Percentiles rank a stretch among this genome's conserved stretches.
Conservation (phyloP, 1,140 invertebrate genomes). For the Bombus difficillimus region DNA sequence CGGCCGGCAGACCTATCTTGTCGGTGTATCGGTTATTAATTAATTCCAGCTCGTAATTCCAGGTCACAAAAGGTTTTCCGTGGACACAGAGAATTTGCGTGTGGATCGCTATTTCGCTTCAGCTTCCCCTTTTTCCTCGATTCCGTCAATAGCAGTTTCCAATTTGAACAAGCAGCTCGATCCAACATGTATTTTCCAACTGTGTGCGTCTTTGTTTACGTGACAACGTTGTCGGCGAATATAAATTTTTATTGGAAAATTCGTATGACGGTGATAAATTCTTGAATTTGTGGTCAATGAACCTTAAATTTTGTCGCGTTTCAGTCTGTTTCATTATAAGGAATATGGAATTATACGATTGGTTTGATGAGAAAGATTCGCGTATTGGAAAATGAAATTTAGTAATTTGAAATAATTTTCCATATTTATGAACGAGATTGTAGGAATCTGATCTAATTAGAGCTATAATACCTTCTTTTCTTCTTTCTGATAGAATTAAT, state of each 20-base stretch:
- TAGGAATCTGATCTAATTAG: background rate
- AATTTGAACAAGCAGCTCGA: conserved; percentile 16
- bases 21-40: conserved; percentile 42
- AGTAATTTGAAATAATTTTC: background rate
- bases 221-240: background rate
- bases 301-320: background rate
- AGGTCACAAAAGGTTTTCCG: conserved; percentile 14
- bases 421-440: background rate
- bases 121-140: background rate
- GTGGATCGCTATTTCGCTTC: background rate
- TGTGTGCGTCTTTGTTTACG: background rate
- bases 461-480: background rate
- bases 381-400: background rate
- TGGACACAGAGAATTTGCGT: conserved; percentile 4
- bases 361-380: background rate
- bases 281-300: background rate
- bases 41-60: conserved; percentile 40
- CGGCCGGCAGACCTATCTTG: background rate
- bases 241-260: background rate
- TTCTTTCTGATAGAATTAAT: background rate
- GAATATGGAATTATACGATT: background rate
- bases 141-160: conserved; percentile 31
- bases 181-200: background rate
- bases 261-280: background rate
- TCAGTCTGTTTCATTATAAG: background rate